Evolutionary conservation across 1,140 invertebrate species (phyloP), one percentile per base, ranked within the genome.

Genomic region (Euwallacea fornicatus): DNA sequence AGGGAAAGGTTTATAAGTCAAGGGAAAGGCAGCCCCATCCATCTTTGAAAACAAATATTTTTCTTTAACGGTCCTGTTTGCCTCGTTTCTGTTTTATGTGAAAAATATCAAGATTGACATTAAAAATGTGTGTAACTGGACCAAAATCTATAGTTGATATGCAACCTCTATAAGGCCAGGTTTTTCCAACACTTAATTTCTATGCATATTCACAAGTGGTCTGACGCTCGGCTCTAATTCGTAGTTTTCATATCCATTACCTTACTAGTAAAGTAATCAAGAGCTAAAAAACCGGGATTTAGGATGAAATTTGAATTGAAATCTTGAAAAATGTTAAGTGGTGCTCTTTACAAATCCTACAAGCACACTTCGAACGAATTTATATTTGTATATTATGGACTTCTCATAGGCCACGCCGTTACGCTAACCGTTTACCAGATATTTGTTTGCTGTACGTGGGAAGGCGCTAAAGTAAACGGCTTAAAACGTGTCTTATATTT

Each of bases 1-100:
- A 67, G 61, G 71, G 54, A 69, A 73, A 73, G 71, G 71, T 66
- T 33, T 73, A 68, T 33, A 63, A 73, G 71, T 69, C 71, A 73
- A 56, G 71, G 62, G 71, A 73, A 69, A 55, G 56, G 66, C 63
- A 58, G 21, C 55, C 69, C 66, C 13, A 67, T 67, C 56, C 42
- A 58, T 60, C 54, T 58, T 66, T 66, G 3, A 2, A 67, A 67
- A 53, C 42, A 55, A 54, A 65, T 58, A 16, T 58, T 13, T 58
- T 58, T 7, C 55, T 1, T 10, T 21, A 15, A 58, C 55, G 7
- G 4, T 58, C 21, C 21, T 58, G 21, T 15, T 16, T 21, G 10
- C n/a, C 10, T 58, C 21, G 21, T 33, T 33, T 33, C 21, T 33
- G 21, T 58, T 33, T 50, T 50, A 50, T 13, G 13, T 2, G 46